Percentiles rank a stretch among this genome's conserved stretches.
Evolutionary conservation across 2,888 invertebrate genomes (phyloP).

Genomic region (Subacronicta megacephala): DNA sequence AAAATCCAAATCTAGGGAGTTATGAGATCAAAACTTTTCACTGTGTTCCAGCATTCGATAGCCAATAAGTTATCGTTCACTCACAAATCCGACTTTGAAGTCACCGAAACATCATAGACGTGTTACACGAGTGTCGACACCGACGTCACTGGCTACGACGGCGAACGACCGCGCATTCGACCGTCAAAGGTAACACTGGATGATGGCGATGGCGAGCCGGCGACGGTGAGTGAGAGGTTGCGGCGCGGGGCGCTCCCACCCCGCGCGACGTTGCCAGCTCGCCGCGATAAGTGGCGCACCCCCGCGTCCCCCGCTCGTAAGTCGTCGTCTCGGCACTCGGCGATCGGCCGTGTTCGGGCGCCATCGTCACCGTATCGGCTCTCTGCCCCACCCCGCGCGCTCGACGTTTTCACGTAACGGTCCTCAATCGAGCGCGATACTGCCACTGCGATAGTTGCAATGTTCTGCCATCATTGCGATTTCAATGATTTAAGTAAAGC

Average conservation of each 20-base stretch:
- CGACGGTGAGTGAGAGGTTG: constrained; percentile 91
- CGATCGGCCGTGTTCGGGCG: constrained; percentile 85
- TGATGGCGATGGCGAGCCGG: constrained; percentile 86
- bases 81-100: constrained; percentile 86
- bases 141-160: constrained; percentile 88
- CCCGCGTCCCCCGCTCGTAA: constrained; percentile 85
- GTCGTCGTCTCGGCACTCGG: constrained; percentile 86
- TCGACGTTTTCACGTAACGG: constrained; percentile 89
- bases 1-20: constrained; percentile 84
- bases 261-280: constrained; percentile 89
- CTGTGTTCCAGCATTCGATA: constrained; percentile 92
- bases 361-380: constrained; percentile 83
- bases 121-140: constrained; percentile 88
- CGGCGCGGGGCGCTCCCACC: constrained; percentile 88
- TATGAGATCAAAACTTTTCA: constrained; percentile 88
- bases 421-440: constrained; percentile 89
- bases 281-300: constrained; percentile 89
- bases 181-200: constrained; percentile 91
- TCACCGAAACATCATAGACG: constrained; percentile 88
- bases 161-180: constrained; percentile 86
- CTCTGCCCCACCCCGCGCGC: constrained; percentile 84
- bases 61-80: constrained; percentile 86
- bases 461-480: constrained; percentile 73
- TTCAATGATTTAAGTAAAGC: constrained; percentile 71
- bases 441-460: constrained; percentile 82